Base-by-base conservation (phyloP, 1,140 invertebrate species). In the Panulirus ornatus region DNA sequence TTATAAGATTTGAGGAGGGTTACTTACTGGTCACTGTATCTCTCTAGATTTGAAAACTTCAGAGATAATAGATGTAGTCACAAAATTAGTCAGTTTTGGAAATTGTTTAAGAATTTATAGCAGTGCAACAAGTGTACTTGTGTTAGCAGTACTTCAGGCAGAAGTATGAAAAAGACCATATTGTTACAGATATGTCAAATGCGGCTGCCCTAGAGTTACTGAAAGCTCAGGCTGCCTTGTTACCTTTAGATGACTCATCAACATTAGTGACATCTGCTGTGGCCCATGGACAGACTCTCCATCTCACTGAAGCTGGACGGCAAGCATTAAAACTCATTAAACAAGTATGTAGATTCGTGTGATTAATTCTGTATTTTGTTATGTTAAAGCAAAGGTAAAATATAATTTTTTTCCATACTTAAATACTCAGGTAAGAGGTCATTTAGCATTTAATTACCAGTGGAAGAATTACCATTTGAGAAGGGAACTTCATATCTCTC, bases 281-380 rank as follows among this genome's bases (percentile, higher is more conserved):
- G 27, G 88, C 82, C 16, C 88, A 90, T 70, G 88, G 88, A 40
- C 88, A 90, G 44, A 90, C 83, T 11, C 75, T 90, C n/a, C 88
- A 90, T 14, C 75, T 90, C 27, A 90, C 88, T 66, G 88, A 90
- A 38, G 88, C 88, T 34, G 88, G 88, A 19, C 36, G 88, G 34
- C 88, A 90, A 58, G 88, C 83, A 70, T 58, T 90, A 34, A 84
- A 85, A 19, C 40, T 90, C 34, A 84, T 90, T 19, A 84, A 90
- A 70, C 70, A 84, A 71, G 88, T 90, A 34, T 19, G 81, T 16
- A 30, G 78, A 19, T 71, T 14, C 22, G 40, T 89, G 0, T 44
- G 19, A n/a, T n/a, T 84, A 5, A 71, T 19, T 34, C 27, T 19
- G 34, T 38, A 38, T 76, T 36, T 75, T 58, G 8, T 54, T 22